phyloP scores from a whole-genome alignment of 1,140 invertebrate genomes.

The Euura lappo region DNA sequence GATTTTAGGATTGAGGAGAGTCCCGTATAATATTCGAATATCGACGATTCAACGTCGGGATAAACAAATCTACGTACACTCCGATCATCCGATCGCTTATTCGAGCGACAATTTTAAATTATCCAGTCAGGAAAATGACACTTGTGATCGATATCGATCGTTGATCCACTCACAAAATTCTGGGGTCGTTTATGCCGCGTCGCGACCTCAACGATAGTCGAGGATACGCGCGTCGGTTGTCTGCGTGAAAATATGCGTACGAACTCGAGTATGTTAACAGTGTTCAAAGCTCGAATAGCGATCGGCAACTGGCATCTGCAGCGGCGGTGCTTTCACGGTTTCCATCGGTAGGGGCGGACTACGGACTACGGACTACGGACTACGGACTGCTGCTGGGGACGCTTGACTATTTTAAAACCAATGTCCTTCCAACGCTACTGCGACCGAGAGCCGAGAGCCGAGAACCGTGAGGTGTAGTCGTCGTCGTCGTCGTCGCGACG shows the following conservation, averaged over 20 bases:
- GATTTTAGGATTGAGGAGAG: no score
- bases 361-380: no score
- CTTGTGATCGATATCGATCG: not conserved
- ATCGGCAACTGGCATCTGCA: constrained; percentile 4
- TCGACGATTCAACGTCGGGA: no score
- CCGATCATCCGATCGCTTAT: not conserved
- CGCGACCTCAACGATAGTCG: not conserved
- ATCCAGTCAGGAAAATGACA: not conserved
- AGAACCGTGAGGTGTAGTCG: not conserved
- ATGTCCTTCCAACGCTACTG: constrained; percentile 5
- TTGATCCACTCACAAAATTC: not conserved
- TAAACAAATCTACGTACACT: no score
- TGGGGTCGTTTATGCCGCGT: not conserved
- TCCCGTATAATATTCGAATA: no score
- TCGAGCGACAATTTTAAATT: not conserved
- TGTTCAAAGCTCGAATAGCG: not conserved
- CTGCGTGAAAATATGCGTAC: not conserved
- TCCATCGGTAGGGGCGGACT: not conserved
- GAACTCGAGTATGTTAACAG: not conserved
- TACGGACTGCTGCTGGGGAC: not conserved
- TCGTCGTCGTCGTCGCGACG: not conserved
- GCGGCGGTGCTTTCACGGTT: not conserved
- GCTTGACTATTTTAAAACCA: constrained; percentile 2
- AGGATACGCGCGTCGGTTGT: no score
- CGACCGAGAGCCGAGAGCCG: not conserved